phyloP scores from a whole-genome alignment of 2,797 vertebrate species.

The Simalia tracyae region DNA sequence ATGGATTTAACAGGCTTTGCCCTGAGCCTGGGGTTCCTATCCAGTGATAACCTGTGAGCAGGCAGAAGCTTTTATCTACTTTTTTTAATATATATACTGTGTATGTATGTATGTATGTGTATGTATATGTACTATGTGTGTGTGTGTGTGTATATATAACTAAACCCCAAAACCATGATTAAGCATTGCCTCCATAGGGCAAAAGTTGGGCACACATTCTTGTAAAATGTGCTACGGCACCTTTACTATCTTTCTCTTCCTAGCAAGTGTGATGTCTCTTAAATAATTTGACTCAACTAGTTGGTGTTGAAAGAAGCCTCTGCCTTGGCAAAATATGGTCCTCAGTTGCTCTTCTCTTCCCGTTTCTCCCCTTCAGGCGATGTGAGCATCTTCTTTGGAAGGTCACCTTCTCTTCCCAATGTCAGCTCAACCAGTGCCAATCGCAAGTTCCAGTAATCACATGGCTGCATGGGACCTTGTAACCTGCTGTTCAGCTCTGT shows the following conservation, averaged over 20 bases:
- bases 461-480: slow-evolving; percentile 62
- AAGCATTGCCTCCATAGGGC: neutral
- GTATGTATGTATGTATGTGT: too few species aligned
- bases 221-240: neutral
- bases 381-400: slow-evolving; percentile 65
- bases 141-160: neutral
- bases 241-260: neutral
- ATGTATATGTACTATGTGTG: too few species aligned
- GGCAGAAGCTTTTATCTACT: neutral
- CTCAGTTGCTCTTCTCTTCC: slow-evolving; percentile 26
- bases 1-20: neutral
- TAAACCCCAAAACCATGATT: neutral
- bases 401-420: slow-evolving; percentile 49
- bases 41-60: neutral
- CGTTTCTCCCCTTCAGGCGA: slow-evolving; percentile 63
- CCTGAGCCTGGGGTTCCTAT: neutral
- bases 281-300: neutral
- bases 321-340: neutral
- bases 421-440: slow-evolving; percentile 55
- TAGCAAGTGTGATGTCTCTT: neutral
- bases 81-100: too few species aligned
- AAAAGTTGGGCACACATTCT: neutral
- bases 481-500: slow-evolving; percentile 46
- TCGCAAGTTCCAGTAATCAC: slow-evolving; percentile 54
- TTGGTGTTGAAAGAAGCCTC: neutral